Conservation (phyloP, 2,888 invertebrate genomes). For the Callosobruchus maculatus region DNA sequence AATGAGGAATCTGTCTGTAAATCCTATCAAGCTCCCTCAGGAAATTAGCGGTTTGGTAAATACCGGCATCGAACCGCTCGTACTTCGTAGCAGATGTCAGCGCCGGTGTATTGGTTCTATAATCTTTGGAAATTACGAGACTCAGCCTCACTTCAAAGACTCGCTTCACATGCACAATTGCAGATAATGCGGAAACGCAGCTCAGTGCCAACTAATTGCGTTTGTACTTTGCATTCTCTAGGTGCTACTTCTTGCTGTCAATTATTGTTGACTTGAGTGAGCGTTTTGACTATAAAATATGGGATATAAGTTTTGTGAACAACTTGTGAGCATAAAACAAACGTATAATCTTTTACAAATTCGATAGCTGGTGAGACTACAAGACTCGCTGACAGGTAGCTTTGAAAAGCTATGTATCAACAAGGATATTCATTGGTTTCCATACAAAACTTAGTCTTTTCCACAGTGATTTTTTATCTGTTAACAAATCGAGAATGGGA, state of each 20-base stretch:
- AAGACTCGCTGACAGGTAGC: no score
- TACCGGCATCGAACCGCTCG: background rate
- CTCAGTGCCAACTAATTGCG: background rate
- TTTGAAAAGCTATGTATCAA: no score
- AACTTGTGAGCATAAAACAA: no score
- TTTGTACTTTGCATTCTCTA: background rate
- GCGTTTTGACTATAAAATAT: no score
- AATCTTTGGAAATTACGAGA: constrained; percentile 25
- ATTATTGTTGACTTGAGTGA: no score
- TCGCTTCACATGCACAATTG: background rate
- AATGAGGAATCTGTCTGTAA: background rate
- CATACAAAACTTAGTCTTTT: no score
- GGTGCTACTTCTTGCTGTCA: background rate
- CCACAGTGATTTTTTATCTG: no score
- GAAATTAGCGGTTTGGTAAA: background rate
- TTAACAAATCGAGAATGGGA: no score
- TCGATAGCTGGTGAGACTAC: no score
- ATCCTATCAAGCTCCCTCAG: background rate
- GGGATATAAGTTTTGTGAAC: no score
- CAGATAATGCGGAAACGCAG: background rate
- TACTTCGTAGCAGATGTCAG: background rate
- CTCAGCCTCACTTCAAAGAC: background rate
- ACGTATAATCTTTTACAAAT: no score
- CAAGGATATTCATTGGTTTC: no score
- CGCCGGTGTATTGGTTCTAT: constrained; percentile 12